These are phyloP conservation scores for Archocentrus centrarchus DNA, from an alignment of 2,113 vertebrate species.

Conservation along the genomic window DNA sequence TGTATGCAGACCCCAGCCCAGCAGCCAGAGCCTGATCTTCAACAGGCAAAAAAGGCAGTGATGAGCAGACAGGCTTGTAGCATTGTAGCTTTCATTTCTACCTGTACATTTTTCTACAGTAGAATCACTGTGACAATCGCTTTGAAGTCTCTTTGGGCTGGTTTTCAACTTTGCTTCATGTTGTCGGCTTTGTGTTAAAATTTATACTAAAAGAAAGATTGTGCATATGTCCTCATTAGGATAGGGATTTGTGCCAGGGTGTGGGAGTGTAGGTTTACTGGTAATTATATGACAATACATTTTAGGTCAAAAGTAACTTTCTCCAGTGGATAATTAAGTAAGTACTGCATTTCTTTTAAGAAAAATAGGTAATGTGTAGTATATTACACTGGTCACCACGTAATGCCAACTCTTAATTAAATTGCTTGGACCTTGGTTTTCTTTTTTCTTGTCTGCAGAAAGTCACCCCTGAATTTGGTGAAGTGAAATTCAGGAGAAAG, in stretches of 20 bases:
- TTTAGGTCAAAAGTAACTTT: neutral
- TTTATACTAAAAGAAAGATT: neutral
- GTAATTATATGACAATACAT: neutral
- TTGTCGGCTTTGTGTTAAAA: neutral
- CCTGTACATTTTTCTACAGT: neutral
- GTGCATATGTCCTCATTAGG: neutral
- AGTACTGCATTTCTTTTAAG: neutral
- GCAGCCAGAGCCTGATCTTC: slow-evolving; percentile 1
- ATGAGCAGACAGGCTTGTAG: neutral
- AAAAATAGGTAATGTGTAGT: neutral
- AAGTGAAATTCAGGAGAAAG: neutral
- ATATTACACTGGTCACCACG: neutral
- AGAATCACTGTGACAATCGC: neutral
- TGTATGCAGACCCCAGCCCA: neutral
- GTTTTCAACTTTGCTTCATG: neutral
- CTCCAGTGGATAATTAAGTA: neutral
- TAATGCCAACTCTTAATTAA: neutral
- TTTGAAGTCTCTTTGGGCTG: neutral
- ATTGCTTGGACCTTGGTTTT: neutral
- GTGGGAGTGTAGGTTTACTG: neutral
- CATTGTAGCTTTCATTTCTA: neutral
- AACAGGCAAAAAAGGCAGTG: neutral
- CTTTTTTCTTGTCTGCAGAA: accelerated
- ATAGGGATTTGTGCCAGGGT: neutral
- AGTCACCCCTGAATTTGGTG: neutral